Base-by-base conservation (phyloP, 2,113 vertebrate genomes). In the Cyprinus carpio region DNA sequence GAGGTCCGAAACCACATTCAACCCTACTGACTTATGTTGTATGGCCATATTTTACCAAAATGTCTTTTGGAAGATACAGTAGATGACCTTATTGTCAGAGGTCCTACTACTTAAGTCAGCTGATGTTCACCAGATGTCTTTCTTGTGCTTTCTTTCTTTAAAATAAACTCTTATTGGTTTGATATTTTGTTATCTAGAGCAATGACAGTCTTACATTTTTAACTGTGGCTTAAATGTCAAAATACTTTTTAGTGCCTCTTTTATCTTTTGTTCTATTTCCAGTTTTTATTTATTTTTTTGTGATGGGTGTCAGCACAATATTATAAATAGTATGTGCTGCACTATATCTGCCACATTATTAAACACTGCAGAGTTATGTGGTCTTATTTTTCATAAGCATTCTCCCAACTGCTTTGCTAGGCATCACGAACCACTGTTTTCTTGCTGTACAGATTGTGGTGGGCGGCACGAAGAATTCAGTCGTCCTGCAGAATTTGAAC, bases 401-500 rank as follows among this genome's bases (percentile, higher is more conserved):
- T 51, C 49, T 51, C 2, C 49, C 4, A 51, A 51, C 62, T 81
- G 60, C 79, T 67, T 16, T 64, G 75, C 51, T n/a, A 31, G 12
- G 11, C 20, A 7, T 80, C 77, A 80, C 77, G 20, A 80, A 64
- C 60, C 51, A 11, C 46, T 74, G 20, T 15, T 76, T 18, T 75
- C 51, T 31, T 29, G n/a, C 60, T 15, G 76, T 81, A 23, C 89
- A 99, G 98, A 94, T 94, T 83, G 94, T 97, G 78, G 96, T 98
- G 75, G 95, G 96, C 67, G 96, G 97, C 65, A 94, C 87, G 2
- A 92, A 94, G 37, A 95, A 94, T 49, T 96, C 97, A 3, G 94
- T 95, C 0, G 89, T 97, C 85, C 81, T 99, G 86, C 94, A 96
- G 90, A 96, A 96, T 90, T 92, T 99, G 87, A 96, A 95, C 95